Percentiles rank a stretch among this genome's conserved stretches.
Conservation (phyloP, 2,113 vertebrate species). For the Actenoides hombroni region DNA sequence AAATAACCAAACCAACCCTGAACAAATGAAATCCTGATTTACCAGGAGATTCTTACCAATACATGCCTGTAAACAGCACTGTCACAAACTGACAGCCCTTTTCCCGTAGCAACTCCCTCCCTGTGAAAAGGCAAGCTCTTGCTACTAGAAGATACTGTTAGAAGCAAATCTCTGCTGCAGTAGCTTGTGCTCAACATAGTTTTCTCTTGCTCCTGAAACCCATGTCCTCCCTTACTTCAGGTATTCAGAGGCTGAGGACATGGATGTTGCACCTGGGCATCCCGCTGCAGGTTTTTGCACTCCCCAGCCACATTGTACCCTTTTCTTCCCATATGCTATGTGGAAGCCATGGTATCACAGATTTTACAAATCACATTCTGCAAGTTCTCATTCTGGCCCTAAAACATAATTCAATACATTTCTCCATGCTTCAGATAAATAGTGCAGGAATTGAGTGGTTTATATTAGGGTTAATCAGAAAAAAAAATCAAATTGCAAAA, state of each 20-base stretch:
- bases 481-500: background rate
- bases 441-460: background rate
- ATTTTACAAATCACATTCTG: accelerated
- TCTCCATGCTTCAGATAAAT: background rate
- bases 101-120: background rate
- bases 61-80: background rate
- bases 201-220: background rate
- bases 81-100: background rate
- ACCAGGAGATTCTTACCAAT: background rate
- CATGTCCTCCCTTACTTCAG: background rate
- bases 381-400: background rate
- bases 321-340: accelerated
- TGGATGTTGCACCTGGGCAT: accelerated
- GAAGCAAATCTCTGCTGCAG: background rate
- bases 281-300: background rate
- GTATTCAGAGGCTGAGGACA: background rate
- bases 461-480: background rate
- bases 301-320: accelerated
- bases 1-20: background rate
- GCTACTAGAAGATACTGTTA: accelerated
- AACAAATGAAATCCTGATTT: background rate
- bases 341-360: background rate
- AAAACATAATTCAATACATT: background rate
- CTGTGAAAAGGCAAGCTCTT: background rate
- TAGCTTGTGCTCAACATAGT: background rate